Evolutionary conservation across 1,140 invertebrate species (phyloP).

Genomic region (Drepana arcuata): DNA sequence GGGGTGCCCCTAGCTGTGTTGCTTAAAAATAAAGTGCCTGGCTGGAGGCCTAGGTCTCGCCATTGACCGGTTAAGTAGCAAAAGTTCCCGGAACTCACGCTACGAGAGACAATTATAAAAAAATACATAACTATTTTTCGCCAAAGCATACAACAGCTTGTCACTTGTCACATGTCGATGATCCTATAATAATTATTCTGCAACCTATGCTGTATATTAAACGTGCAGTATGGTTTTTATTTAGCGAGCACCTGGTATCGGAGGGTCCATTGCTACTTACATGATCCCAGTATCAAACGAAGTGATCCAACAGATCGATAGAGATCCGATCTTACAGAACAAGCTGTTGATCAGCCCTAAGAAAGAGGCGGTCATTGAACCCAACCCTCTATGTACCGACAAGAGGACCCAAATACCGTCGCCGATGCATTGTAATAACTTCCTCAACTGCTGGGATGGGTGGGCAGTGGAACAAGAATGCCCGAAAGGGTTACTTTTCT

Average conservation of each 20-base stretch:
- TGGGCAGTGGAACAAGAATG: constrained; percentile 77
- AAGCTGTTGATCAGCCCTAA: constrained; percentile 32
- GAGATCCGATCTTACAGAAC: constrained; percentile 48
- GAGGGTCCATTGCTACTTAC: constrained; percentile 28
- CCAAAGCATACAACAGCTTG: no score
- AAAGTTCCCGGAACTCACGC: no score
- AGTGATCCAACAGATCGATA: constrained; percentile 42
- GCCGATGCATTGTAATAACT: constrained; percentile 74
- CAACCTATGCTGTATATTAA: not conserved
- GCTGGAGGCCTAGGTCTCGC: no score
- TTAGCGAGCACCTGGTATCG: constrained; percentile 32
- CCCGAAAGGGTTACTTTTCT: constrained; percentile 75
- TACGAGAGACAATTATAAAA: no score
- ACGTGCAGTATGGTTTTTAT: constrained; percentile 8
- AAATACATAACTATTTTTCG: no score
- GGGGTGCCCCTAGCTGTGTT: no score
- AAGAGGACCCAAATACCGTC: constrained; percentile 75
- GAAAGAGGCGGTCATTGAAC: constrained; percentile 30
- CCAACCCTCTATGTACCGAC: constrained; percentile 38
- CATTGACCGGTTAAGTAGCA: no score
- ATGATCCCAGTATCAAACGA: constrained; percentile 55
- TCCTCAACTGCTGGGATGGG: constrained; percentile 82
- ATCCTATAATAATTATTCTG: not conserved
- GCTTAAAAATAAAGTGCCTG: no score
- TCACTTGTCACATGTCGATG: not conserved